phyloP scores from a whole-genome alignment of 2,888 invertebrate species.

The Stenchaetothrips biformis region DNA sequence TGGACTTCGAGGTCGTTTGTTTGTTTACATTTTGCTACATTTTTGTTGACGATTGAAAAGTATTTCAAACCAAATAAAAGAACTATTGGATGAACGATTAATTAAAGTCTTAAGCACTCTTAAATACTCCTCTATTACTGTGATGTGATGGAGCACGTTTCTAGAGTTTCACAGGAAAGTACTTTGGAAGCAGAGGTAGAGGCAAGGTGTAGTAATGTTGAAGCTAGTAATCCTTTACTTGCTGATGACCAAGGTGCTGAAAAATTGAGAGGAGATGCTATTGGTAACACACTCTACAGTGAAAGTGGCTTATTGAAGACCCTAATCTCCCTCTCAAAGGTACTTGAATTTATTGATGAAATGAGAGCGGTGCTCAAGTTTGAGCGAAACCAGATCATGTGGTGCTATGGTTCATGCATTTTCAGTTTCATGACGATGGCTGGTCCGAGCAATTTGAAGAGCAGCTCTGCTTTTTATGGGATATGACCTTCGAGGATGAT shows the following conservation, averaged over 20 bases:
- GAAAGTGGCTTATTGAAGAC: slow-evolving; percentile 67
- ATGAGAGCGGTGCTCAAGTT: no score
- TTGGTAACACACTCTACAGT: slow-evolving; percentile 76
- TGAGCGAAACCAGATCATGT: no score
- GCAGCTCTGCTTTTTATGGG: slow-evolving; percentile 75
- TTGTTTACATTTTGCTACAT: no score
- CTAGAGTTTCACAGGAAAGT: background rate
- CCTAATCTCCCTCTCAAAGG: slow-evolving; percentile 57
- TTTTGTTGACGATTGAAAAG: no score
- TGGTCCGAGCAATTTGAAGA: slow-evolving; percentile 61
- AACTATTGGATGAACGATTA: no score
- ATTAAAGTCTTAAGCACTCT: no score
- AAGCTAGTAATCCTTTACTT: background rate
- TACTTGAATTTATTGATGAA: background rate
- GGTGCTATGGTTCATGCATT: slow-evolving; percentile 18
- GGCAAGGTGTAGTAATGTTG: background rate
- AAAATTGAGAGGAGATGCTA: slow-evolving; percentile 65
- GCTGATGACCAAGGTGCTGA: slow-evolving; percentile 37
- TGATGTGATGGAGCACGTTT: no score
- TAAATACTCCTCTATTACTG: no score
- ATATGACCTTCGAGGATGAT: slow-evolving; percentile 75
- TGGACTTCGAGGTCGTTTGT: no score
- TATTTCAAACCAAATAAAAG: no score
- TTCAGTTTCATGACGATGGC: slow-evolving; percentile 49
- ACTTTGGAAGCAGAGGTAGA: background rate